Conservation (phyloP, 2,797 vertebrate species). For the Pipistrellus pipistrellus region DNA sequence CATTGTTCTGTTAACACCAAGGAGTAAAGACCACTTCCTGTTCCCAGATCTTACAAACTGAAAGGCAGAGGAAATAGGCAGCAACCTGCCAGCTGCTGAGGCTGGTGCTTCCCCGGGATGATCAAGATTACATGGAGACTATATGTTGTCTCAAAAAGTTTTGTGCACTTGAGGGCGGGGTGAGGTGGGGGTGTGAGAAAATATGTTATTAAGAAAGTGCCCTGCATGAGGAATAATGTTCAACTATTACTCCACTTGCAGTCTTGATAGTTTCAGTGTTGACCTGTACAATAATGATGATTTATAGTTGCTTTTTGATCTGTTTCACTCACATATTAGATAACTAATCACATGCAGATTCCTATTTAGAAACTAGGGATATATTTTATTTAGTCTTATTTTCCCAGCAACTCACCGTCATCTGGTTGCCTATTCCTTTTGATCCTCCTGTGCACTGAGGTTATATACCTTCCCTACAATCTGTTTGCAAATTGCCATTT, state of each 20-base stretch:
- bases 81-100: not conserved
- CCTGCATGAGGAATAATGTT: not conserved
- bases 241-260: not conserved
- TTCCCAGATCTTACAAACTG: not conserved
- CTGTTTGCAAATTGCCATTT: not conserved
- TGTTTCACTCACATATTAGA: not conserved
- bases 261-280: constrained; percentile 38
- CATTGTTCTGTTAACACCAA: constrained; percentile 43
- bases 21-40: constrained; percentile 23
- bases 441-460: not conserved
- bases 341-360: not conserved
- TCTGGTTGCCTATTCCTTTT: not conserved
- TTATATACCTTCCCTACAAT: not conserved
- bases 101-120: not conserved
- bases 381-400: not conserved
- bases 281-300: not conserved
- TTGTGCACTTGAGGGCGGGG: not conserved
- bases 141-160: not conserved
- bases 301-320: not conserved
- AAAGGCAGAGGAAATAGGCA: constrained; percentile 2
- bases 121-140: not conserved
- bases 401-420: not conserved
- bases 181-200: not conserved
- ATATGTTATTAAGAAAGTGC: not conserved
- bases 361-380: not conserved